Conservation (phyloP, 2,797 vertebrate genomes). For the Cryptoblepharus egeriae region DNA sequence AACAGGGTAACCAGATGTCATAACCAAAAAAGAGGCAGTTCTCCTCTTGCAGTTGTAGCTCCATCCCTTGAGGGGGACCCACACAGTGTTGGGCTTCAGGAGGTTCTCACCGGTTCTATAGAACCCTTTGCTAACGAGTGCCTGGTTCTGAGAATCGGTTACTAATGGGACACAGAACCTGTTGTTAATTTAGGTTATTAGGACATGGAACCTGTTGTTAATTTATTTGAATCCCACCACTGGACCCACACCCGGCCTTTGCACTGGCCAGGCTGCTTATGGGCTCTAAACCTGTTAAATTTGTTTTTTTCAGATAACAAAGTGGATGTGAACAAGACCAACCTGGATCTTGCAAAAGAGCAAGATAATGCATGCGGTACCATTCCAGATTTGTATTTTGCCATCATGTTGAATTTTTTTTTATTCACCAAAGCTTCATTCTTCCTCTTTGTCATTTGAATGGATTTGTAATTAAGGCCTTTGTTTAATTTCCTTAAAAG, state of each 20-base stretch:
- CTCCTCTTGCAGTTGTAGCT: too few species aligned
- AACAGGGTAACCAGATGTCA: too few species aligned
- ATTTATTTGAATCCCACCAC: too few species aligned
- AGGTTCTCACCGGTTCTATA: too few species aligned
- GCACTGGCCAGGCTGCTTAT: not conserved
- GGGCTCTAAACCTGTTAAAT: not conserved
- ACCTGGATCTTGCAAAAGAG: conserved; percentile 42
- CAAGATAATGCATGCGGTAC: conserved; percentile 55
- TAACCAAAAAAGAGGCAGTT: too few species aligned
- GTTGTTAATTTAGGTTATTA: too few species aligned
- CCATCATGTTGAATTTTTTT: conserved; percentile 55
- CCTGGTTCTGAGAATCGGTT: too few species aligned
- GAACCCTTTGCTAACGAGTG: too few species aligned
- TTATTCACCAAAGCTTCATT: conserved; percentile 69
- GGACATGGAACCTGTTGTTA: too few species aligned
- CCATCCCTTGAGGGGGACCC: too few species aligned
- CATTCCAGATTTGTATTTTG: conserved; percentile 65
- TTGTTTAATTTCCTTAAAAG: conserved; percentile 78
- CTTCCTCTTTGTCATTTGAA: conserved; percentile 65
- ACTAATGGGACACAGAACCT: too few species aligned
- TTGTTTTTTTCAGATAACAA: conserved; percentile 31
- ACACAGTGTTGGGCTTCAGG: too few species aligned
- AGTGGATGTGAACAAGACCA: conserved; percentile 41
- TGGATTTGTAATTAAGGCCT: conserved; percentile 74
- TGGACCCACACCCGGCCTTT: not conserved